A percentile compares a stretch with the other conserved stretches of the same genome.
These are phyloP conservation scores for Esperia sulphurella DNA, from an alignment of 2,888 invertebrate genomes.

Conservation along the genomic window DNA sequence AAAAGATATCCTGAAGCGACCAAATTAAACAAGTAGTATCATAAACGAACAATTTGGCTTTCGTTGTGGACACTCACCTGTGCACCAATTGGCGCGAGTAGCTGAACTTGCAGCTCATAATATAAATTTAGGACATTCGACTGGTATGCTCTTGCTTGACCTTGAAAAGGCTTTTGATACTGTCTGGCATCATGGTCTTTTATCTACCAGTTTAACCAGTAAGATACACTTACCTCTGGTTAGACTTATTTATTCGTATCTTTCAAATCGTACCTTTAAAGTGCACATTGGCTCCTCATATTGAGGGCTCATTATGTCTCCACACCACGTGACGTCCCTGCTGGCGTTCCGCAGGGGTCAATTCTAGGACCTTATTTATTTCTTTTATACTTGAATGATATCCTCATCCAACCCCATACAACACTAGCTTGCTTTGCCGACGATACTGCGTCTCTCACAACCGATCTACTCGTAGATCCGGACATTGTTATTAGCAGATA, in stretches of 20 bases:
- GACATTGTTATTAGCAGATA: slow-evolving; percentile 6
- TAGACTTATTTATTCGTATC: slow-evolving; percentile 5
- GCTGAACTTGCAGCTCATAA: no score
- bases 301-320: slow-evolving; percentile 1
- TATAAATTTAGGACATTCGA: no score
- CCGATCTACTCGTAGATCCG: slow-evolving; percentile 3
- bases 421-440: slow-evolving; percentile 10
- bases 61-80: slow-evolving; percentile 5
- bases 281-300: slow-evolving; percentile 3
- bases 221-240: neutral
- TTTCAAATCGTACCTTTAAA: neutral
- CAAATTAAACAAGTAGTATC: no score
- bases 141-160: slow-evolving; percentile 6
- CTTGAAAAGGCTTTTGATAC: no score
- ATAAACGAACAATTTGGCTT: slow-evolving; percentile 13
- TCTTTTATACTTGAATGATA: slow-evolving; percentile 5
- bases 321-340: neutral
- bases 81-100: slow-evolving; percentile 8
- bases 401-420: slow-evolving; percentile 2
- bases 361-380: slow-evolving; percentile 10
- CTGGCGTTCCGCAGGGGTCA: slow-evolving; percentile 12
- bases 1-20: no score
- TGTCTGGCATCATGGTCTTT: slow-evolving; percentile 9
- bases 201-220: neutral
- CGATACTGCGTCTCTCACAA: slow-evolving; percentile 10